phyloP scores from a whole-genome alignment of 1,140 invertebrate species.

The Patella vulgata region DNA sequence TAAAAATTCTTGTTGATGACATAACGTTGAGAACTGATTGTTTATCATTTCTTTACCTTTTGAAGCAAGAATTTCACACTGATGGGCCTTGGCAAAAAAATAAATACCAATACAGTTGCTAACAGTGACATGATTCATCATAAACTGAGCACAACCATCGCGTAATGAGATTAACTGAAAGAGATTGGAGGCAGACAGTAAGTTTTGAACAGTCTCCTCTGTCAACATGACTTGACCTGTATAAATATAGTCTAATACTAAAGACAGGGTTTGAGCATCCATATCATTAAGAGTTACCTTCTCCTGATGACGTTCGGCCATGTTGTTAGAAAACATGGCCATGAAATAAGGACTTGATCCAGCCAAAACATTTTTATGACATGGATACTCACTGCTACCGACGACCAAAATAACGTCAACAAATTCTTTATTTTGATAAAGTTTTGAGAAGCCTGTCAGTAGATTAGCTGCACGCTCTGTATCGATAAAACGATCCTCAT shows the following conservation, averaged over 20 bases:
- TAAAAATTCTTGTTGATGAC: constrained; percentile 59
- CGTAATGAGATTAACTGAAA: constrained; percentile 68
- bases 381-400: constrained; percentile 67
- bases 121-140: constrained; percentile 61
- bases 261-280: constrained; percentile 67
- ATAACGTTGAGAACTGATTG: constrained; percentile 55
- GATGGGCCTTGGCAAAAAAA: constrained; percentile 63
- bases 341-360: constrained; percentile 70
- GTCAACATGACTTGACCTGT: constrained; percentile 70
- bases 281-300: constrained; percentile 70
- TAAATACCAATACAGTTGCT: constrained; percentile 63
- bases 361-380: constrained; percentile 69
- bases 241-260: constrained; percentile 72
- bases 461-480: constrained; percentile 49
- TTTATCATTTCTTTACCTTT: constrained; percentile 63
- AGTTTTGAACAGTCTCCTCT: constrained; percentile 70
- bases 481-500: constrained; percentile 49
- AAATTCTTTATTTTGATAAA: constrained; percentile 67
- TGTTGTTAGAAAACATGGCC: constrained; percentile 69
- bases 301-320: constrained; percentile 68
- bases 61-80: constrained; percentile 55
- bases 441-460: constrained; percentile 69
- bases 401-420: constrained; percentile 69
- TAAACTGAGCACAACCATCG: constrained; percentile 61
- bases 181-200: constrained; percentile 73